Conservation (phyloP, 1,140 invertebrate genomes). For the Drosophila santomea region DNA sequence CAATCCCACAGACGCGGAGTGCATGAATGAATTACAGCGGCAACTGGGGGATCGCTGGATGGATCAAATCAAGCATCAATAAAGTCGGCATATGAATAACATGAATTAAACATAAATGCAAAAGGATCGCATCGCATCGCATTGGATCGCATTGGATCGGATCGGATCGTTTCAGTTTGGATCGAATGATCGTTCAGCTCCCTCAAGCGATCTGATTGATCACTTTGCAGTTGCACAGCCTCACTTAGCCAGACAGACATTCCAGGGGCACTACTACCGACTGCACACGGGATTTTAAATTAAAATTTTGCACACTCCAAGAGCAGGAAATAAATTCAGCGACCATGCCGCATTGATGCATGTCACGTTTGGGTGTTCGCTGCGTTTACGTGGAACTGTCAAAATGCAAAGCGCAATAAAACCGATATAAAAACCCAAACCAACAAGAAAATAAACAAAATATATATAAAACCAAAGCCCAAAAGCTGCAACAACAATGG, state of each 20-base stretch:
- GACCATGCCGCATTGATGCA: constrained; percentile 71
- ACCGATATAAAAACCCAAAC: constrained; percentile 6
- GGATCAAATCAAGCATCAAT: constrained; percentile 82
- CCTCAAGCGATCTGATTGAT: constrained; percentile 63
- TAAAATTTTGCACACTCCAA: constrained; percentile 79
- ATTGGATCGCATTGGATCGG: constrained; percentile 14
- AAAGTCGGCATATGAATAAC: constrained; percentile 82
- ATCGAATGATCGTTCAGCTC: constrained; percentile 17
- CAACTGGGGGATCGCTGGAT: constrained; percentile 36
- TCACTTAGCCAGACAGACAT: constrained; percentile 32
- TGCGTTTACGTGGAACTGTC: constrained; percentile 80
- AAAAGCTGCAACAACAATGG: constrained; percentile 54
- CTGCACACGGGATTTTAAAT: constrained; percentile 65
- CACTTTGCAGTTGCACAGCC: constrained; percentile 62
- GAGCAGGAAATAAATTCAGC: constrained; percentile 82
- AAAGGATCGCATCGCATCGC: constrained; percentile 29
- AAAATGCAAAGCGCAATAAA: constrained; percentile 63
- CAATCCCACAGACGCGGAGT: constrained; percentile 33
- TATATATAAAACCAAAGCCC: constrained; percentile 41
- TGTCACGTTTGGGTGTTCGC: constrained; percentile 72
- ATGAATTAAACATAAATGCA: constrained; percentile 84
- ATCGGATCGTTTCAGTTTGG: not conserved
- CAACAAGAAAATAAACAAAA: constrained; percentile 19
- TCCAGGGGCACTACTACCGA: constrained; percentile 9
- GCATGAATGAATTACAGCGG: constrained; percentile 79